Evolutionary conservation across 2,888 invertebrate species (phyloP), one percentile per base, ranked within the genome.

Genomic region (Epinotia bilunana): DNA sequence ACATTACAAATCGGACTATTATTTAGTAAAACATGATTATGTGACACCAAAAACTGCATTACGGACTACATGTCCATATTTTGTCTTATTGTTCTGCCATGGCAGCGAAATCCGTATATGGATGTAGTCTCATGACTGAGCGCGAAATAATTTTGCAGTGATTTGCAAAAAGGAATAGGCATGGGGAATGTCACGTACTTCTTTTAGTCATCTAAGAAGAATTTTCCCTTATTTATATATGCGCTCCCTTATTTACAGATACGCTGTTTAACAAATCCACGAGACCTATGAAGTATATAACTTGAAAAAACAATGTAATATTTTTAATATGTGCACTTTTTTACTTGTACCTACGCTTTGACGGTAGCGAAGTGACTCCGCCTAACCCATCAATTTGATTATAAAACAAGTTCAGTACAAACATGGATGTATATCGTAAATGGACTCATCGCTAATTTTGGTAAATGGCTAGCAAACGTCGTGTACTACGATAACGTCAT

Each of bases 111-210:
- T 2, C 33, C 33, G 28, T 61, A 23, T 16, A 33, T 33, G 53
- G 7, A n/a, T 33, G 53, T 39, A 53, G n/a, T 39, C 28, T 33
- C 49, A 62, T 73, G 55, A 60, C 68, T 28, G 18, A 69, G 49
- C 39, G 28, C 11, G 55, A 33, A 57, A 63, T 69, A 58, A 74
- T 58, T 18, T 49, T 64, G 69, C 57, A 12, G 68, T 49, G 63
- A 58, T 49, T 46, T 39, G 74, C 69, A 74, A 62, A 67, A 58
- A 64, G 20, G 16, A 57, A 55, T 64, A 60, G 61, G 49, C n/a
- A 65, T 74, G 60, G 49, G 13, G 16, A 43, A 39, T 65, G 70
- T 61, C 61, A 70, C 60, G 61, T 61, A 53, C 16, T 12, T 4
- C n/a, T 69, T 58, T 18, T 58, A 69, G 69, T 69, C 69, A 60